A percentile compares a stretch with the other conserved stretches of the same genome.
Conservation (phyloP, 2,113 vertebrate genomes). For the Condylura cristata region DNA sequence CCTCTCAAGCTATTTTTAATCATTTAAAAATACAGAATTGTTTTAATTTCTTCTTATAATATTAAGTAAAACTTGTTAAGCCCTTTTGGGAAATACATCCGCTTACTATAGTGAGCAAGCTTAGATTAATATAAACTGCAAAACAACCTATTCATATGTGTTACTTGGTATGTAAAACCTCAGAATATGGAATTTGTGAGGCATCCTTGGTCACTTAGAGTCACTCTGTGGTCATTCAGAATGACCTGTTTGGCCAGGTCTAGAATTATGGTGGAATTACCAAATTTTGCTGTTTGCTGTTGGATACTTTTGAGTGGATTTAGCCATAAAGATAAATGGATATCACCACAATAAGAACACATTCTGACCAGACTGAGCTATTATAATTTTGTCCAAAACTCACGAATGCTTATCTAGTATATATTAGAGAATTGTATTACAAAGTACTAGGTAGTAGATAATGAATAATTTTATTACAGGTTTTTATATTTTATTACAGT, state of each 20-base stretch:
- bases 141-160: not conserved
- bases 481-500: no score
- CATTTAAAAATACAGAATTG: not conserved
- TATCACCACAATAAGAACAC: not conserved
- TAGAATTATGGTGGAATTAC: not conserved
- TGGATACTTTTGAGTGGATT: not conserved
- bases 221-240: not conserved
- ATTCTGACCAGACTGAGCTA: not conserved
- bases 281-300: not conserved
- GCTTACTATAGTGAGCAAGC: not conserved
- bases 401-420: not conserved
- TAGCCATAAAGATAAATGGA: not conserved
- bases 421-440: not conserved
- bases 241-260: not conserved
- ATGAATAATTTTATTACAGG: slow-evolving; percentile 11
- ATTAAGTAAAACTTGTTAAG: not conserved
- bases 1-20: not conserved
- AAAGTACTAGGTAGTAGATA: not conserved
- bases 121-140: slow-evolving; percentile 21
- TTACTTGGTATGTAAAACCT: not conserved
- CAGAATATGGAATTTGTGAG: not conserved
- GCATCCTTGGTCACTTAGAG: not conserved
- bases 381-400: not conserved
- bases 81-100: slow-evolving; percentile 1
- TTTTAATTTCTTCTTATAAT: not conserved